Evolutionary conservation across 2,797 vertebrate genomes (phyloP).

Genomic region (Hippocampus kuda): DNA sequence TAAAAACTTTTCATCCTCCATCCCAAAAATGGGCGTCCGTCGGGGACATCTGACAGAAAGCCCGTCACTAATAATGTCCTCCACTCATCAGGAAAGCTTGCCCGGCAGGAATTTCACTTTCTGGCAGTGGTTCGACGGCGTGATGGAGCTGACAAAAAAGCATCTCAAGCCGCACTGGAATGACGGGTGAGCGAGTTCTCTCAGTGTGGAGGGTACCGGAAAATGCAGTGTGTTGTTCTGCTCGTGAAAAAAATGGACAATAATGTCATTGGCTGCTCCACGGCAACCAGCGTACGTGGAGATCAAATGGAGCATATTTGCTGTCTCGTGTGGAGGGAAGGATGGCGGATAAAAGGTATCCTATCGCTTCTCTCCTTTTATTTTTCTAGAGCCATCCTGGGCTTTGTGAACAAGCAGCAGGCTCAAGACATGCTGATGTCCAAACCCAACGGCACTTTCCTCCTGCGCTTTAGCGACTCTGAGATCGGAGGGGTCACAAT

Average conservation of each 20-base stretch:
- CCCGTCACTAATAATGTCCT: neutral
- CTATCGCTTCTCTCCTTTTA: neutral
- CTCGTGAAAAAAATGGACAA: neutral
- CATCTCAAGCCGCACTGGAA: slow-evolving; percentile 93
- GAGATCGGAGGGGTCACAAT: slow-evolving; percentile 97
- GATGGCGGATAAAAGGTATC: too few species aligned
- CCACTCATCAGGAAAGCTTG: slow-evolving; percentile 79
- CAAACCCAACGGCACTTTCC: slow-evolving; percentile 94
- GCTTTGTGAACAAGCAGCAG: slow-evolving; percentile 97
- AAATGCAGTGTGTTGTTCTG: neutral
- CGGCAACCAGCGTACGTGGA: neutral
- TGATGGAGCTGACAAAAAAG: slow-evolving; percentile 96
- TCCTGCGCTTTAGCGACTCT: slow-evolving; percentile 93
- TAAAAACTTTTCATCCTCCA: too few species aligned
- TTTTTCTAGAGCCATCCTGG: slow-evolving; percentile 80
- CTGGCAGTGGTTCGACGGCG: slow-evolving; percentile 99
- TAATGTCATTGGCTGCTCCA: neutral
- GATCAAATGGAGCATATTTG: neutral
- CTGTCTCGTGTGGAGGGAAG: neutral
- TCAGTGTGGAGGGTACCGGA: neutral
- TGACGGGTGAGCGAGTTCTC: slow-evolving; percentile 73
- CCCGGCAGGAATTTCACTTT: slow-evolving; percentile 96
- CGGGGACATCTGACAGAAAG: too few species aligned
- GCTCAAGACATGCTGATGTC: slow-evolving; percentile 95
- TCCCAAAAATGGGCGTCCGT: too few species aligned